These are phyloP conservation scores for Cecidostiba fungosa DNA, from an alignment of 2,888 invertebrate species.

Conservation along the genomic window DNA sequence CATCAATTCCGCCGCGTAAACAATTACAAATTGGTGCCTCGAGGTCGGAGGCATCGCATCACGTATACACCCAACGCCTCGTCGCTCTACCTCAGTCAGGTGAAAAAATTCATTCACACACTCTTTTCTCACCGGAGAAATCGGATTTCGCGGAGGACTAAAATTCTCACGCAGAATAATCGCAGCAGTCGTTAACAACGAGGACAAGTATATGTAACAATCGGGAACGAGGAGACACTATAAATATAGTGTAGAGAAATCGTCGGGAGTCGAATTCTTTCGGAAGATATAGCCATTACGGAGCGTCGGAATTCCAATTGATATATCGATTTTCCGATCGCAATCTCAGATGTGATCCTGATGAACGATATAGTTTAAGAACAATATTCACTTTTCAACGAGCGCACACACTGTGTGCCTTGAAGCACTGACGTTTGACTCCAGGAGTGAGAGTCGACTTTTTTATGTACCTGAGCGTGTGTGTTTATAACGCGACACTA, in stretches of 20 bases:
- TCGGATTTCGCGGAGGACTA: neutral
- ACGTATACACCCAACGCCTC: neutral
- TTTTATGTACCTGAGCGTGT: too few relatives aligned
- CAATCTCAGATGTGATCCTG: neutral
- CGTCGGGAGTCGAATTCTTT: neutral
- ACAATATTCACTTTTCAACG: too few relatives aligned
- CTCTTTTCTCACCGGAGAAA: conserved; percentile 16
- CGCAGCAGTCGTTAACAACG: neutral
- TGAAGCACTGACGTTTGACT: too few relatives aligned
- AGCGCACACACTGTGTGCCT: too few relatives aligned
- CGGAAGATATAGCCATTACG: neutral
- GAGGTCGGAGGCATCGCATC: neutral
- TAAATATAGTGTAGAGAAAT: too few relatives aligned
- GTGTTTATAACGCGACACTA: too few relatives aligned
- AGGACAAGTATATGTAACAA: neutral
- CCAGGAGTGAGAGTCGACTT: too few relatives aligned
- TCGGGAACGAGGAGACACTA: neutral
- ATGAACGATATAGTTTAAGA: too few relatives aligned
- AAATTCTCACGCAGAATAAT: neutral
- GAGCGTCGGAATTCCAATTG: neutral
- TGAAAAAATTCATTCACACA: neutral
- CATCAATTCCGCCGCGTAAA: conserved; percentile 17
- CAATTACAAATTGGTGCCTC: conserved; percentile 21
- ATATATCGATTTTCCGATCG: neutral
- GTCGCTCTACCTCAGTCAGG: neutral